Evolutionary conservation across 2,113 vertebrate species (phyloP).

Genomic region (Coryphaenoides rupestris): DNA sequence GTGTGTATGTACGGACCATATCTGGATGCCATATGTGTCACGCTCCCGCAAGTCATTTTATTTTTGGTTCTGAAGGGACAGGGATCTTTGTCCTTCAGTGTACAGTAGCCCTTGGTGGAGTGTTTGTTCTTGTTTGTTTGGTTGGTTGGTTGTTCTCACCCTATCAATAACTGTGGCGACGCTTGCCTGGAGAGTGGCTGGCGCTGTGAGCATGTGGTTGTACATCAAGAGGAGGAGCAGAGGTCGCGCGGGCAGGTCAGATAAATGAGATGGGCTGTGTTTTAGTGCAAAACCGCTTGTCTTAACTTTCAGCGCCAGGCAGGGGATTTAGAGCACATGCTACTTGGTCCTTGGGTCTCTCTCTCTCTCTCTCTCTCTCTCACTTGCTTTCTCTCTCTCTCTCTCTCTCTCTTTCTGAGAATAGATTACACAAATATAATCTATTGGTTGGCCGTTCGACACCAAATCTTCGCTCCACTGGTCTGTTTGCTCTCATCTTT

Average conservation of each 20-base stretch:
- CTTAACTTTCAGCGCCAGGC: conserved; percentile 67
- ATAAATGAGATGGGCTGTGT: conserved; percentile 71
- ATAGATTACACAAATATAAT: conserved; percentile 63
- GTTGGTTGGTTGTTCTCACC: conserved; percentile 44
- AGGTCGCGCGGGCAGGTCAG: conserved; percentile 72
- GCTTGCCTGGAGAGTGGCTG: conserved; percentile 68
- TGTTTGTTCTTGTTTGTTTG: conserved; percentile 59
- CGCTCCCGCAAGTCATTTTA: conserved; percentile 2
- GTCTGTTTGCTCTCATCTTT: conserved; percentile 50
- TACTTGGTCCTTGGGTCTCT: conserved; percentile 66
- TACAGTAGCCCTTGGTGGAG: conserved; percentile 14
- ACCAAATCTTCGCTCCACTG: conserved; percentile 37
- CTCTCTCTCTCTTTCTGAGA: conserved; percentile 19
- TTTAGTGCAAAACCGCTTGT: conserved; percentile 68
- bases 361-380: conserved; percentile 15
- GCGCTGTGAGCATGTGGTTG: conserved; percentile 53
- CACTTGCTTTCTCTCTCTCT: no score
- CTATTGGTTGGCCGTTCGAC: conserved; percentile 48
- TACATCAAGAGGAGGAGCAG: conserved; percentile 64
- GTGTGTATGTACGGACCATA: conserved; percentile 15
- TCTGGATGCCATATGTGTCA: conserved; percentile 31
- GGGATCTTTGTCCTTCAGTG: no score
- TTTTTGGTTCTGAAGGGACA: no score
- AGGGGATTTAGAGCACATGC: conserved; percentile 64
- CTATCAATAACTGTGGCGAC: conserved; percentile 61